A percentile compares a stretch with the other conserved stretches of the same genome.
Evolutionary conservation across 2,113 vertebrate species (phyloP).

Genomic region (Cyprinus carpio): DNA sequence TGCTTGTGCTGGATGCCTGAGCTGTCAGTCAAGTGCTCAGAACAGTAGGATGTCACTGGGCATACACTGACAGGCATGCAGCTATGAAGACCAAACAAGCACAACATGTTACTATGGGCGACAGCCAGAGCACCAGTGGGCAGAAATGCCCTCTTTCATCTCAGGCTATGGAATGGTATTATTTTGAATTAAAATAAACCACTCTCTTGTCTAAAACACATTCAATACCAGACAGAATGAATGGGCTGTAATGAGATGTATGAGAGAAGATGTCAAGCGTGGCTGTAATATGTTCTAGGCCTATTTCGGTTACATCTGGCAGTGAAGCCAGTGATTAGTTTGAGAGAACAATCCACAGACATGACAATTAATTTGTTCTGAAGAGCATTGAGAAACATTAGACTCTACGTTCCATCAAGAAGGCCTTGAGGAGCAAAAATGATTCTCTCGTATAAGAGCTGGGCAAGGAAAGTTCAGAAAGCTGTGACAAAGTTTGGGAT

Average conservation of each 20-base stretch:
- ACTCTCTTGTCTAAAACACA: conserved; percentile 43
- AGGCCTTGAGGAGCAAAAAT: conserved; percentile 61
- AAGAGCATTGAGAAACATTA: conserved; percentile 69
- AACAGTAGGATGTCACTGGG: conserved; percentile 85
- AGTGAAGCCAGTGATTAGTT: conserved; percentile 75
- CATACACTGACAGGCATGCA: conserved; percentile 79
- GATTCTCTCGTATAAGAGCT: conserved; percentile 61
- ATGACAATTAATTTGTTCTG: conserved; percentile 65
- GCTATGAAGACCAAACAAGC: conserved; percentile 73
- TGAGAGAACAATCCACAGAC: conserved; percentile 70
- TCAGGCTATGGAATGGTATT: conserved; percentile 56
- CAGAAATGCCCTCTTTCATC: neutral
- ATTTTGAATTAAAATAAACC: conserved; percentile 74
- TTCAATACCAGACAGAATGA: conserved; percentile 49
- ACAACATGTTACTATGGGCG: conserved; percentile 66
- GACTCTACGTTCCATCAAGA: conserved; percentile 64
- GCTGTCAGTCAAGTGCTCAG: conserved; percentile 85
- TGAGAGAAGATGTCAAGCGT: conserved; percentile 63
- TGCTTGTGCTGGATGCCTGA: conserved; percentile 79
- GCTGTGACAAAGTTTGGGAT: conserved; percentile 15
- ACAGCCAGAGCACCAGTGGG: conserved; percentile 35
- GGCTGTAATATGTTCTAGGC: conserved; percentile 60
- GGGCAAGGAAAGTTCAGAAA: conserved; percentile 30
- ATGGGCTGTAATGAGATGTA: conserved; percentile 67
- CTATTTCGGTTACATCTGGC: conserved; percentile 69